Evolutionary conservation across 2,797 vertebrate species (phyloP), one percentile per base, ranked within the genome.

Genomic region (Neopelma chrysocephalum): DNA sequence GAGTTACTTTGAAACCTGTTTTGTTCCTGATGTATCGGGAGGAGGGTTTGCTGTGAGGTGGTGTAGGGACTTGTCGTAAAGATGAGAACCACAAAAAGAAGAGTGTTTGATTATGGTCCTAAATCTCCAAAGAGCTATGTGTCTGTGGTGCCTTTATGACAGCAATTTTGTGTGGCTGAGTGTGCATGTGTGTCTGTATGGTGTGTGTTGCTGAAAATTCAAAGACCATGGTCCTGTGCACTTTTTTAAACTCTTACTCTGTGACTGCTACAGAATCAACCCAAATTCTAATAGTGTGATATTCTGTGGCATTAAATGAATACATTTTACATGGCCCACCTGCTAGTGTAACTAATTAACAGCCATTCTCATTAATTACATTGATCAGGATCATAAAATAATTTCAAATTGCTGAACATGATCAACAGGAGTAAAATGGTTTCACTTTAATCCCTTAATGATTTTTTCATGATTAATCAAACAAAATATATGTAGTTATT

Each of bases 311-410:
- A 93, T 97, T 97, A 97, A 96, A 80, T 71, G 94, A 96, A 95
- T 97, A 97, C 9, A 10, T 96, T 97, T 97, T 97, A 93, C 87
- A 90, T 96, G 94, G 95, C 96, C 93, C 96, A 97, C 97, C 96
- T 98, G 97, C 98, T 97, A 98, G 96, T 97, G 97, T 97, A 97
- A 98, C 97, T 98, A 98, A 98, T 98, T 98, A 98, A 96, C 96
- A 98, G 88, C 82, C 94, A 93, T 97, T 97, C 97, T 97, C 97
- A 98, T 98, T 98, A 98, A 98, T 98, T 98, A 98, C 97, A 98
- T 98, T 98, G 97, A 98, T 98, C 97, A 90, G 97, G 97, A 97
- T 98, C 98, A 98, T 98, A 98, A 98, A 98, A 97, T 98, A 97
- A 97, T 98, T 97, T 97, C 76, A 96, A 83, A 97, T 96, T 97